Base-by-base conservation (phyloP, 2,888 invertebrate genomes). In the Lithophane leautieri region DNA sequence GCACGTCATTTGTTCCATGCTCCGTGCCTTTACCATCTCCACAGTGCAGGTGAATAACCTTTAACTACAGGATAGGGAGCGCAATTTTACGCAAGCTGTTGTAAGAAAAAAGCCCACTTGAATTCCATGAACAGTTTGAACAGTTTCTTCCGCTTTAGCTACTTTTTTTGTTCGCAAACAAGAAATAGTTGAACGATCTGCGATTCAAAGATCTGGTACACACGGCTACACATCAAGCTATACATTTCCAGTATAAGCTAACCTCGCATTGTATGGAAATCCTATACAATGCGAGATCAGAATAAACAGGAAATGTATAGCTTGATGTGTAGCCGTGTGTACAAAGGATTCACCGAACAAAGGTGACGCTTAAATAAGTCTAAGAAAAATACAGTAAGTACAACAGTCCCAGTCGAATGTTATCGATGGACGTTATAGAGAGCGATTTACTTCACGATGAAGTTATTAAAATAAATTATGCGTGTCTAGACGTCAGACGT, bases 151-250 rank as follows among this genome's bases (percentile, higher is more conserved):
- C 62, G 73, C 67, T 40, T 76, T 75, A 61, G 54, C 60, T 52
- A 44, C 56, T 74, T 44, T 79, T 84, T 85, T 86, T 87, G 70
- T 85, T 85, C 19, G 42, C 50, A 58, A 58, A 74, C 52, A 75
- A 87, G 72, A 85, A 81, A 74, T 74, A 73, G 68, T 52, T 70
- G 62, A 58, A 65, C 66, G 22, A 71, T 76, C 79, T 83, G 65
- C 65, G 42, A 84, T 72, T 80, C 47, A 66, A 66, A 80, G 67
- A 67, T 83, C 56, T 65, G 47, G 71, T 71, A 71, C n/a, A n/a
- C n/a, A n/a, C n/a, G n/a, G n/a, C n/a, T n/a, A n/a, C n/a, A n/a
- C n/a, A n/a, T n/a, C n/a, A n/a, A n/a, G n/a, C n/a, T n/a, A n/a
- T n/a, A n/a, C n/a, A n/a, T n/a, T n/a, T n/a, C n/a, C n/a, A n/a